Conservation (phyloP, 2,797 vertebrate genomes). For the Tokudaia muenninki region DNA sequence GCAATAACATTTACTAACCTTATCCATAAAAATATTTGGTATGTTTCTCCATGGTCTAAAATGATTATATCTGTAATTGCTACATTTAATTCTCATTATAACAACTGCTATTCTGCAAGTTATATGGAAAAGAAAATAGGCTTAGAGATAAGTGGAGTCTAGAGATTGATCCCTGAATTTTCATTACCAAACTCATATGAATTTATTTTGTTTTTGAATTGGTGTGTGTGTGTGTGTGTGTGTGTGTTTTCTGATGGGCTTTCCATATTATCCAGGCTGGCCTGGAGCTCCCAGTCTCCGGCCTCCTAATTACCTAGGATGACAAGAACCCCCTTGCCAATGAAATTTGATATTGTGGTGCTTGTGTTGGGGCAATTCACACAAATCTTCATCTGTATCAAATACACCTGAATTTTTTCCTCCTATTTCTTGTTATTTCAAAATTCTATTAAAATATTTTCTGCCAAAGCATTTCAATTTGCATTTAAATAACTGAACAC, state of each 20-base stretch:
- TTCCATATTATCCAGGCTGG: neutral
- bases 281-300: neutral
- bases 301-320: neutral
- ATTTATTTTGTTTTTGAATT: neutral
- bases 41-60: neutral
- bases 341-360: neutral
- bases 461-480: constrained; percentile 42
- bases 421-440: neutral
- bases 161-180: neutral
- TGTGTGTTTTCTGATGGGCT: neutral
- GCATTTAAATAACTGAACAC: neutral
- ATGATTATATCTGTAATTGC: neutral
- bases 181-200: neutral
- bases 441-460: constrained; percentile 22
- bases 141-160: neutral
- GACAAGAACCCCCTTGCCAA: neutral
- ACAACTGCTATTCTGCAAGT: neutral
- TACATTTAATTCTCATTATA: constrained; percentile 25
- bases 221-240: neutral
- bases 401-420: neutral
- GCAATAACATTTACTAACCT: neutral
- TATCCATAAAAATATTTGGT: constrained; percentile 2
- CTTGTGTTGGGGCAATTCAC: neutral
- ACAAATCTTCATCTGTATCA: neutral
- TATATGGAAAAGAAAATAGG: constrained; percentile 23